Percentiles rank a stretch among this genome's conserved stretches.
Conservation (phyloP, 2,888 invertebrate genomes). For the Drosophila meridionalis region DNA sequence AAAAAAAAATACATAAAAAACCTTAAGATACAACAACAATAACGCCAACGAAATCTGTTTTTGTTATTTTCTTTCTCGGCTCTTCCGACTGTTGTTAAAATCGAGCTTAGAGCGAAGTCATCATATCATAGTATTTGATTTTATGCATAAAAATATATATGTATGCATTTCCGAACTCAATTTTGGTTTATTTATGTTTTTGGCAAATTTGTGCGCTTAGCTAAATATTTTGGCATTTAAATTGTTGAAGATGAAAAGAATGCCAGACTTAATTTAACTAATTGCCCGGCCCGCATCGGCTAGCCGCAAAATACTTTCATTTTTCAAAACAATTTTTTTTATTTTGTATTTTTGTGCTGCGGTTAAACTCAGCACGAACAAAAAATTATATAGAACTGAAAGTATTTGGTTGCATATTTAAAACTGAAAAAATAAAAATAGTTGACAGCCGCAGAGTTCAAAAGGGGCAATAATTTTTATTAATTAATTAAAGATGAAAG, state of each 20-base stretch:
- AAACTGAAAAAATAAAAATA: constrained; percentile 45
- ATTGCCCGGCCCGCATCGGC: constrained; percentile 58
- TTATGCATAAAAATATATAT: constrained; percentile 1
- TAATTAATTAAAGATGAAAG: constrained; percentile 82
- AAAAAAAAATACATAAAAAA: background rate
- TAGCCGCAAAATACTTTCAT: constrained; percentile 67
- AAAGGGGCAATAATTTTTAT: constrained; percentile 72
- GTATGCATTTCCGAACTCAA: constrained; percentile 1
- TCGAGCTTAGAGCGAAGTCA: constrained; percentile 31
- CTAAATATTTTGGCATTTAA: constrained; percentile 29
- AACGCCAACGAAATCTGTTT: constrained; percentile 17
- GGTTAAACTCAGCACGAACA: constrained; percentile 29
- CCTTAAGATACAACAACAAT: background rate
- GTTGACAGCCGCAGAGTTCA: constrained; percentile 69
- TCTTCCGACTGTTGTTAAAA: constrained; percentile 49
- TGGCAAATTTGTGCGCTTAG: constrained; percentile 7
- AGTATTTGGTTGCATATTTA: constrained; percentile 52
- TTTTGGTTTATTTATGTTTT: constrained; percentile 14
- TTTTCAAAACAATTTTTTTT: constrained; percentile 50
- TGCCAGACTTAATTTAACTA: constrained; percentile 58
- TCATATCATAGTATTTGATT: constrained; percentile 16
- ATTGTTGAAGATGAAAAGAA: constrained; percentile 23
- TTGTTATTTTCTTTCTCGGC: constrained; percentile 12
- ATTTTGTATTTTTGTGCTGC: constrained; percentile 30
- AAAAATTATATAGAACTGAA: constrained; percentile 13